These are phyloP conservation scores for Oreonectes daqikongensis DNA, from an alignment of 2,797 vertebrate species.

Conservation along the genomic window DNA sequence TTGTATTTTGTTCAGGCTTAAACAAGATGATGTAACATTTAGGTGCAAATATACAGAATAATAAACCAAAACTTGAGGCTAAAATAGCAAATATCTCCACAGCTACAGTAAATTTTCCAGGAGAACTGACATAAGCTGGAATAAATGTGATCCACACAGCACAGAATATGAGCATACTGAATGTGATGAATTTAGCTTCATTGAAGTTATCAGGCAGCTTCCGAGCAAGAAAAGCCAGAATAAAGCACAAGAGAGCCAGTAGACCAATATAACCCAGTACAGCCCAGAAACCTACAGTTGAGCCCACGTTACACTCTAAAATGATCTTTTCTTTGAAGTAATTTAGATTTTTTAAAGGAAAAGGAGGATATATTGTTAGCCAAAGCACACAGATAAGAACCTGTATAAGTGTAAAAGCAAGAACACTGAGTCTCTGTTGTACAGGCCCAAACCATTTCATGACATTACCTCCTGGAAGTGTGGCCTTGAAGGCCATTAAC, in stretches of 20 bases:
- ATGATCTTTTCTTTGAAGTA: slow-evolving; percentile 68
- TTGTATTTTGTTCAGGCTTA: slow-evolving; percentile 72
- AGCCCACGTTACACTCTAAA: slow-evolving; percentile 73
- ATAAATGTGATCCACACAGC: slow-evolving; percentile 78
- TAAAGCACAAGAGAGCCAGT: slow-evolving; percentile 66
- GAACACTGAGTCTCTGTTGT: slow-evolving; percentile 71
- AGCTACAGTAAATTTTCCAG: slow-evolving; percentile 77
- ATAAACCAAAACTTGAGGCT: slow-evolving; percentile 72
- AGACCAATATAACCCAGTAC: slow-evolving; percentile 76
- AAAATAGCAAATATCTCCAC: slow-evolving; percentile 80
- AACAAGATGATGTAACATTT: slow-evolving; percentile 65
- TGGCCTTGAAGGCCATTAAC: slow-evolving; percentile 65
- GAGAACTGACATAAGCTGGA: slow-evolving; percentile 77
- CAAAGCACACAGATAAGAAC: slow-evolving; percentile 71
- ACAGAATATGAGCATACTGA: slow-evolving; percentile 78
- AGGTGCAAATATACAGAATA: slow-evolving; percentile 62
- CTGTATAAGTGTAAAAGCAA: slow-evolving; percentile 70
- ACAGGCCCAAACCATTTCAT: slow-evolving; percentile 64
- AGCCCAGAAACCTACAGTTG: slow-evolving; percentile 74
- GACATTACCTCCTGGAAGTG: slow-evolving; percentile 58
- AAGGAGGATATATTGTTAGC: slow-evolving; percentile 69
- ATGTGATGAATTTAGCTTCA: slow-evolving; percentile 77
- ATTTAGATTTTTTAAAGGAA: slow-evolving; percentile 67
- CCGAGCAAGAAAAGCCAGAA: slow-evolving; percentile 73
- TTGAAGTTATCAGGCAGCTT: slow-evolving; percentile 79